Evolutionary conservation across 2,888 invertebrate genomes (phyloP), one percentile per base, ranked within the genome.

Genomic region (Sphecodes monilicornis): DNA sequence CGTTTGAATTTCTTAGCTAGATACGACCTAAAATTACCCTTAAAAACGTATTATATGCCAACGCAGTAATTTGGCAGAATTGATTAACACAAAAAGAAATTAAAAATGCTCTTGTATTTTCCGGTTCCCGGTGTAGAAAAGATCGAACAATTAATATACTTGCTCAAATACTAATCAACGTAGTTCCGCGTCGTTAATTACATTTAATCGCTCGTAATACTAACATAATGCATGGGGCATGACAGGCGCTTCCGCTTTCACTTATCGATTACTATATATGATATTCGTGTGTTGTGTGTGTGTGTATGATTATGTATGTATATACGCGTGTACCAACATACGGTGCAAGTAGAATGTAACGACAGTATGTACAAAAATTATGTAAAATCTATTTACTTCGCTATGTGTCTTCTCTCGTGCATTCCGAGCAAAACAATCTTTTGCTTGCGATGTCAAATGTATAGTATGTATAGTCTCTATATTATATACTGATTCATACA

Each of bases 31-130:
- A 78, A 50, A 69, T 82, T 89, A 88, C 80, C 78, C 75, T 90
- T 90, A 89, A 77, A 91, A 91, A 89, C 80, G 80, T 84, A 90
- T 80, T 50, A n/a, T 64, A 46, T 86, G 90, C 86, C 87, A 87
- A 89, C 77, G 46, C 78, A 80, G 29, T 74, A 41, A 85, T 86
- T 91, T 86, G 90, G 84, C 88, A 75, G 10, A 70, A 83, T 82
- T 71, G 18, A 29, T 82, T 82, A 80, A 82, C 54, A 36, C 57
- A 76, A 80, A 88, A 80, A 85, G 82, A 78, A 68, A 68, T 68
- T 77, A 78, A 82, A 79, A 76, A 80, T 73, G 54, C 69, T 89
- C 77, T 78, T 73, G 16, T 68, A 29, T 80, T 32, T 60, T 77
- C 22, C 60, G 70, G 77, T 81, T 68, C 50, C 66, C 75, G 39